These are phyloP conservation scores for Schrankia costaestrigalis DNA, from an alignment of 2,888 invertebrate genomes.

Conservation along the genomic window DNA sequence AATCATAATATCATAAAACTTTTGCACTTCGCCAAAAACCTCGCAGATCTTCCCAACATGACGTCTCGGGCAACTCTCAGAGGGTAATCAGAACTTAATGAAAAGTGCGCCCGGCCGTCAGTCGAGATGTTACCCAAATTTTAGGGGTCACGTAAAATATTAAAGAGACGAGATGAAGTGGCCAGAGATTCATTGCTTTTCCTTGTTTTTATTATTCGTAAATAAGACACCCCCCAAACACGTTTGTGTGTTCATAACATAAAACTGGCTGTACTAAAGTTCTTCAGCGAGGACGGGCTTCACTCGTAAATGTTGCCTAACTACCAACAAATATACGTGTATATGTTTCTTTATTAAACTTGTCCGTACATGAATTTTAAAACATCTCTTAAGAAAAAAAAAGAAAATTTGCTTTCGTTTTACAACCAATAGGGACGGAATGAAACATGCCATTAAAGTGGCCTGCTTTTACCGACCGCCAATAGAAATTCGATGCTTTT, in stretches of 20 bases:
- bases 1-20: conserved; percentile 78
- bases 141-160: conserved; percentile 81
- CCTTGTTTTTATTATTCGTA: conserved; percentile 80
- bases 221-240: conserved; percentile 66
- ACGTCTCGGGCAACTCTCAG: conserved; percentile 60
- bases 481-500: too few relatives aligned
- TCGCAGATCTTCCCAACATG: conserved; percentile 56
- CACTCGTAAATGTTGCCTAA: conserved; percentile 66
- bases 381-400: conserved; percentile 4
- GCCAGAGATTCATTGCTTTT: conserved; percentile 78
- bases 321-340: conserved; percentile 46
- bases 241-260: conserved; percentile 73
- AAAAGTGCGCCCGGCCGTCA: conserved; percentile 71
- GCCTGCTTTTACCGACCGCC: too few relatives aligned
- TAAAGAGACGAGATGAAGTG: conserved; percentile 78
- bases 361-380: conserved; percentile 18
- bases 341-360: conserved; percentile 38
- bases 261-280: conserved; percentile 70
- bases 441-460: too few relatives aligned
- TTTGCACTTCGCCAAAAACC: conserved; percentile 74
- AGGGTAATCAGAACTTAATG: conserved; percentile 78
- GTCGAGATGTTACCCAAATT: conserved; percentile 64
- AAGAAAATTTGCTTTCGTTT: too few relatives aligned
- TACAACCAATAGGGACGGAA: too few relatives aligned
- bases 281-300: conserved; percentile 47